phyloP scores from a whole-genome alignment of 2,888 invertebrate genomes.

The Sclerodermus sp. region DNA sequence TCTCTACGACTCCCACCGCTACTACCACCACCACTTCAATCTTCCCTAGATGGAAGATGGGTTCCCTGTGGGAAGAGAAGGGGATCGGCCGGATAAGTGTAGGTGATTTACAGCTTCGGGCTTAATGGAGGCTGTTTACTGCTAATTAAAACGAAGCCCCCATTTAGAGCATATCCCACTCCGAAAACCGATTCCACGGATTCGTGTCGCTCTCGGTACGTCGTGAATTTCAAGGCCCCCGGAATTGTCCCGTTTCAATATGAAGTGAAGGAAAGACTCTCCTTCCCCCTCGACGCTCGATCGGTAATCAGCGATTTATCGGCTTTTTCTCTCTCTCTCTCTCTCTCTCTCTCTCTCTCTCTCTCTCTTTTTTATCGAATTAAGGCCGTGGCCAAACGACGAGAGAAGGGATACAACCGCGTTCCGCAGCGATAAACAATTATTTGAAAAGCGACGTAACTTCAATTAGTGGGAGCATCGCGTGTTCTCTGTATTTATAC shows the following conservation, averaged over 20 bases:
- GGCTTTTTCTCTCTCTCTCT: too few relatives aligned
- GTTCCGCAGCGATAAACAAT: slow-evolving; percentile 23
- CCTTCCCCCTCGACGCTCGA: too few relatives aligned
- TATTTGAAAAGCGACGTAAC: slow-evolving; percentile 26
- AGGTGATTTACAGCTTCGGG: slow-evolving; percentile 52
- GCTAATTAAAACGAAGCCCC: slow-evolving; percentile 55
- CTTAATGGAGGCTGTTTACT: slow-evolving; percentile 56
- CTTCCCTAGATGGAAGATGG: not conserved
- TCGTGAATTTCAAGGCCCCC: slow-evolving; percentile 4
- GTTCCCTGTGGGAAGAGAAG: slow-evolving; percentile 7
- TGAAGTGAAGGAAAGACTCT: too few relatives aligned
- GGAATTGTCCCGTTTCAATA: not conserved
- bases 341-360: too few relatives aligned
- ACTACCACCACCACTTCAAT: too few relatives aligned
- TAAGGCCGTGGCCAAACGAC: too few relatives aligned
- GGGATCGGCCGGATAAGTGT: slow-evolving; percentile 39
- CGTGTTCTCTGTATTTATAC: too few relatives aligned
- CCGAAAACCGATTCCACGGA: slow-evolving; percentile 3
- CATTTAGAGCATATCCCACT: slow-evolving; percentile 41
- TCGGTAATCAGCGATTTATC: too few relatives aligned
- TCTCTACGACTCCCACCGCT: slow-evolving; percentile 13
- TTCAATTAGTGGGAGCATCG: slow-evolving; percentile 23
- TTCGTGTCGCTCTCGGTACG: slow-evolving; percentile 1
- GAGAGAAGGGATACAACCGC: too few relatives aligned
- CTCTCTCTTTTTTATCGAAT: too few relatives aligned